Base-by-base conservation (phyloP, 2,797 vertebrate species). In the Sebastes glaucus region DNA sequence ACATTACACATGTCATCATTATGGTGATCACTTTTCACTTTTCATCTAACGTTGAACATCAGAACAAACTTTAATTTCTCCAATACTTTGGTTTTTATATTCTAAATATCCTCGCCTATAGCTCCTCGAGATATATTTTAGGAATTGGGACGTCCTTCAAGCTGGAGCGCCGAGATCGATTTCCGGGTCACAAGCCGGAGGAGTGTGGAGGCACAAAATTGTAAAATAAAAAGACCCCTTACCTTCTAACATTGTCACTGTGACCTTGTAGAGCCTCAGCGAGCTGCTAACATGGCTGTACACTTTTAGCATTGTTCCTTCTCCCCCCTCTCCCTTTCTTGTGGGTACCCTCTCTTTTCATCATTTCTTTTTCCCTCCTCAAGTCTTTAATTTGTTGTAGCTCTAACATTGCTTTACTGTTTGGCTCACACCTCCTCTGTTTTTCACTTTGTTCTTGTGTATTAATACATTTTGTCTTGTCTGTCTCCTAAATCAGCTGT, bases 121-220 rank as follows among this genome's bases (percentile, higher is more conserved):
- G 46, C 0, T 20, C 46, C 46, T 20, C 0, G 46, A 49, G 46
- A 49, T 49, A 0, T 0, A 49, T 49, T 20, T 49, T 49, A 49
- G 0, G 46, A 49, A 8, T 49, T 49, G 46, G 46, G 7, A 49
- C 46, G 7, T 8, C 46, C 18, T 49, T 49, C 3, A 20, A 20
- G 46, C 0, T 20, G 46, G 16, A 49, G 46, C 18, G 18, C 7
- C 1, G 7, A 49, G 46, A 8, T 49, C 18, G 46, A 20, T 20
- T 49, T 49, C 16, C 16, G 18, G 46, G 46, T 49, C 46, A 49
- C 7, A 49, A 49, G 46, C 46, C 46, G 3, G 18, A 49, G 46
- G 46, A 49, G 7, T 0, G 0, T 0, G 46, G 46, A 49, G 46
- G 46, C 18, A 18, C 46, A 49, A 49, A 8, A 49, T 20, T 20